Evolutionary conservation across 2,797 vertebrate species (phyloP).

Genomic region (Syngnathus acus): DNA sequence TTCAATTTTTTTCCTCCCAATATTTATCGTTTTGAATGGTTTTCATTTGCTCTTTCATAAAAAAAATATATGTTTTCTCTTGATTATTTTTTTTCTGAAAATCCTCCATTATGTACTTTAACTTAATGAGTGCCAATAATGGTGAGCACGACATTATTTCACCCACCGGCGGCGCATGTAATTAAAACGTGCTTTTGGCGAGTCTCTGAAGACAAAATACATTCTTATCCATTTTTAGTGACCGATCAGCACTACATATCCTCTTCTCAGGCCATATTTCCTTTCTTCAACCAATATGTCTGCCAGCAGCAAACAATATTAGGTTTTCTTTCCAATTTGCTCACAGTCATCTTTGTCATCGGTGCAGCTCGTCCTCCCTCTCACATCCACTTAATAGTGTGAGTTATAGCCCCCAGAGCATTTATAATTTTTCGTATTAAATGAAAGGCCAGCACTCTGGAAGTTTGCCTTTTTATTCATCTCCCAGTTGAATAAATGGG

Average conservation of each 20-base stretch:
- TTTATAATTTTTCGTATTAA: conserved; percentile 21
- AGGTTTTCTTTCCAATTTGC: not conserved
- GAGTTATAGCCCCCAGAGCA: conserved; percentile 12
- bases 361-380: conserved; percentile 6
- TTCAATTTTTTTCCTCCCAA: too few relatives aligned
- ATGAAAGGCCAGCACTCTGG: conserved; percentile 32
- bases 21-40: too few relatives aligned
- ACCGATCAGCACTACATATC: not conserved
- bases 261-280: not conserved
- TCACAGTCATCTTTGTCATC: conserved; percentile 1
- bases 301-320: not conserved
- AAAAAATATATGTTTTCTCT: too few relatives aligned
- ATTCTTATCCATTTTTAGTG: not conserved
- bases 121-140: too few relatives aligned
- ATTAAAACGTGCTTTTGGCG: not conserved
- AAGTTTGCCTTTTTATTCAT: conserved; percentile 30
- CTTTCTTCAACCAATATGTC: not conserved
- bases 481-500: conserved; percentile 41
- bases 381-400: conserved; percentile 12
- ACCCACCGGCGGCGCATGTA: too few relatives aligned
- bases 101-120: too few relatives aligned
- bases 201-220: not conserved
- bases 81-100: too few relatives aligned
- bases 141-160: too few relatives aligned
- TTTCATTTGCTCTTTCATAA: too few relatives aligned